Conservation (phyloP, 2,797 vertebrate genomes). For the Phoxinus dragarum region DNA sequence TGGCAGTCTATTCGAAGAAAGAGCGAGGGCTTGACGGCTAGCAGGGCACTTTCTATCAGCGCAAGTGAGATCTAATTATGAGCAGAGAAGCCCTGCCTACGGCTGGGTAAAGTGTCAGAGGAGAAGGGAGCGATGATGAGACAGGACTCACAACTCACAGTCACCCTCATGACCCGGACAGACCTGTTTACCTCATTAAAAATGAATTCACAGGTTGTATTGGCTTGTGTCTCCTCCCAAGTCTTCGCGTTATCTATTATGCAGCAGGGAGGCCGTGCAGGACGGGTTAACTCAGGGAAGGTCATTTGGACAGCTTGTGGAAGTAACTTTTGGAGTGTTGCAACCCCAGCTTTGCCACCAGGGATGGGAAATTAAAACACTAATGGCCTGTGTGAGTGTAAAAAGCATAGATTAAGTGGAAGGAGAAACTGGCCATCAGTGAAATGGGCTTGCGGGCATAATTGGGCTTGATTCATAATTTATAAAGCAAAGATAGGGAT, state of each 20-base stretch:
- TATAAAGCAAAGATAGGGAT: slow-evolving; percentile 62
- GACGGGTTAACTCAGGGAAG: slow-evolving; percentile 72
- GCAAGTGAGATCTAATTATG: slow-evolving; percentile 81
- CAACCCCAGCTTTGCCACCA: slow-evolving; percentile 59
- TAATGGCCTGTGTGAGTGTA: slow-evolving; percentile 57
- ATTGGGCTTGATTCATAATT: slow-evolving; percentile 72
- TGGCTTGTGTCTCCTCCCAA: slow-evolving; percentile 60
- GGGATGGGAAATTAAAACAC: slow-evolving; percentile 65
- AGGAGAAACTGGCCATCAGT: slow-evolving; percentile 47
- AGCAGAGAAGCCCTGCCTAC: slow-evolving; percentile 68
- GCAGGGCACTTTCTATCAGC: slow-evolving; percentile 75
- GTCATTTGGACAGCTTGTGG: slow-evolving; percentile 66
- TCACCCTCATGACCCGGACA: slow-evolving; percentile 74
- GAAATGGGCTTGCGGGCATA: slow-evolving; percentile 57
- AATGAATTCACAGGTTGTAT: slow-evolving; percentile 82
- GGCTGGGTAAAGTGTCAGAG: slow-evolving; percentile 65
- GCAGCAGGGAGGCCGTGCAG: slow-evolving; percentile 69
- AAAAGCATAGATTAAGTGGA: slow-evolving; percentile 57
- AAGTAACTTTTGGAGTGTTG: slow-evolving; percentile 53
- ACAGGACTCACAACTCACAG: slow-evolving; percentile 61
- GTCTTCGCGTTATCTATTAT: slow-evolving; percentile 80
- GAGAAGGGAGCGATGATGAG: slow-evolving; percentile 71
- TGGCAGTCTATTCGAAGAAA: slow-evolving; percentile 71
- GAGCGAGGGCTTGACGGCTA: slow-evolving; percentile 68
- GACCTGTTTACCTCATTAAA: slow-evolving; percentile 84